Evolutionary conservation across 2,113 vertebrate genomes (phyloP).

Genomic region (Podarcis cretensis): DNA sequence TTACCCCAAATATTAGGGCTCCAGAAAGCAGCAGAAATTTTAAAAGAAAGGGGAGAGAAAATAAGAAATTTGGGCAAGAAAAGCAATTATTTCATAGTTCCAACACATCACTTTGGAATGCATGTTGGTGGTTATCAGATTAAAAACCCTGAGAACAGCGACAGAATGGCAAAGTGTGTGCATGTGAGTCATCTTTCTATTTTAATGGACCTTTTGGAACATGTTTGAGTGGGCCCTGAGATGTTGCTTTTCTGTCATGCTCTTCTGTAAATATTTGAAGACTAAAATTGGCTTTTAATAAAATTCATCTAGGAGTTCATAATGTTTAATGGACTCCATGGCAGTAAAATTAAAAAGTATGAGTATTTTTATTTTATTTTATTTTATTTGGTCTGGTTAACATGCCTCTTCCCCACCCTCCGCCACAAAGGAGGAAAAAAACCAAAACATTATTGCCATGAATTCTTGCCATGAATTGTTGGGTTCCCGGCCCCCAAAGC

Average conservation of each 20-base stretch:
- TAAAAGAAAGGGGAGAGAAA: conserved; percentile 37
- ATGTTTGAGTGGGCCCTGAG: conserved; percentile 59
- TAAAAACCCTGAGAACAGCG: conserved; percentile 60
- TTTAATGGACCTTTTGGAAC: conserved; percentile 66
- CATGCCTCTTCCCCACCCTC: conserved; percentile 5
- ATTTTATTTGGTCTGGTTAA: conserved; percentile 56
- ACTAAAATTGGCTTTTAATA: conserved; percentile 67
- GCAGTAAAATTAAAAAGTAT: conserved; percentile 67
- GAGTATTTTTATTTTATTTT: conserved; percentile 38
- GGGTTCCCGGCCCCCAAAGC: conserved; percentile 63
- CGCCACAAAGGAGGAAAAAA: not conserved
- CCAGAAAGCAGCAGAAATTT: conserved; percentile 21
- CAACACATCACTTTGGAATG: conserved; percentile 67
- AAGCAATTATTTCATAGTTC: conserved; percentile 68
- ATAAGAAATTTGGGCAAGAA: conserved; percentile 60
- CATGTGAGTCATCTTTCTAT: conserved; percentile 37
- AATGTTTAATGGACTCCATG: conserved; percentile 68
- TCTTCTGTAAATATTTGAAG: conserved; percentile 72
- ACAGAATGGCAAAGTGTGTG: conserved; percentile 57
- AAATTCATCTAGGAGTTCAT: conserved; percentile 65
- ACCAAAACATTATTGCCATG: conserved; percentile 67
- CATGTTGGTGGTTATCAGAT: conserved; percentile 67
- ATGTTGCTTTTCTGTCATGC: conserved; percentile 56
- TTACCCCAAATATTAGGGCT: not conserved
- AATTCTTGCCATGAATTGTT: conserved; percentile 69